Evolutionary conservation across 2,113 vertebrate genomes (phyloP), one percentile per base, ranked within the genome.

Genomic region (Acinonyx jubatus): DNA sequence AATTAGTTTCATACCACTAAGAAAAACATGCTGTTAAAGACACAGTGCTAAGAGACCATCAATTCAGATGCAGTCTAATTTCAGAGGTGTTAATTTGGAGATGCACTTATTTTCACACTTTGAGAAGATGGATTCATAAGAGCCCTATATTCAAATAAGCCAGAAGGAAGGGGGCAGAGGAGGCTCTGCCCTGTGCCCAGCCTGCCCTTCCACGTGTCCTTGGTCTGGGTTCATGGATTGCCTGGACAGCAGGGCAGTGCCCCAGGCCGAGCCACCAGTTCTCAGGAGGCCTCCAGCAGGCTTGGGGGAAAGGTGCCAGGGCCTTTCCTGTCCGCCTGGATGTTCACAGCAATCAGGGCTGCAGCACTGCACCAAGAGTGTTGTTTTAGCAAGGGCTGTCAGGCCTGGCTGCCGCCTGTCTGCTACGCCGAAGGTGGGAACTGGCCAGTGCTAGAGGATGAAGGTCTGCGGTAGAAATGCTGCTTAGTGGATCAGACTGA

Each of bases 341-440:
- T 0, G 0, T 21, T 31, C 23, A 12, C 2, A 6, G 19, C 10
- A 0, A 12, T 23, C 4, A 1, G 65, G 38, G 23, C 36, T 33
- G 19, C 15, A 27, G 57, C 12, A 1, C 41, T 0, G 3, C 9
- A 9, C n/a, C 5, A 5, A 29, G 23, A 68, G 69, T n/a, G n/a
- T 31, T 48, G 25, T 41, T 69, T 9, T 7, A 78, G 11, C 14
- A 10, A 4, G 3, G 29, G 16, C 38, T 10, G 16, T 12, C 0
- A 0, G 73, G 80, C 15, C 52, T 36, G 25, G 66, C 76, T 50
- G 45, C 31, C 48, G 50, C 74, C 27, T 23, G 15, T 10, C 38
- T 85, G 33, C 15, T 8, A 29, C 25, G 11, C 45, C 57, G 76
- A 31, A 73, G 1, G 5, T 3, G 14, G 83, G 55, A 63, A 73